Evolutionary conservation across 2,797 vertebrate genomes (phyloP).

Genomic region (Molothrus ater): DNA sequence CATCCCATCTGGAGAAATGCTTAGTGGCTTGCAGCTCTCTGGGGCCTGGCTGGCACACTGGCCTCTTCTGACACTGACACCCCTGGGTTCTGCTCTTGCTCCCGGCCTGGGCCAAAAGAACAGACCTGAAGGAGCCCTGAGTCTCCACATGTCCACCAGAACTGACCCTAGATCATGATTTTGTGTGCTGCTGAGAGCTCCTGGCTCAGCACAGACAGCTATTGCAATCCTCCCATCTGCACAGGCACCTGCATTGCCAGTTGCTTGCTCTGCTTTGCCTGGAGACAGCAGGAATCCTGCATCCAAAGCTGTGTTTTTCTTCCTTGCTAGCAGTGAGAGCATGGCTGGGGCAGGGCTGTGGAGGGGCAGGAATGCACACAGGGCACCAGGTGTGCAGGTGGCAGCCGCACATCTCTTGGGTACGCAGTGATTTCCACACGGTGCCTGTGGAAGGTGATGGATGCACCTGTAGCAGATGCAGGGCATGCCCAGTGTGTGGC

Average conservation of each 20-base stretch:
- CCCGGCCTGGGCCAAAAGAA: not conserved
- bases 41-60: fast-evolving
- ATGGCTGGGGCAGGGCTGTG: not conserved
- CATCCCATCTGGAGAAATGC: not conserved
- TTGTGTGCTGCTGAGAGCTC: not conserved
- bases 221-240: not conserved
- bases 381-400: fast-evolving
- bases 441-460: not conserved
- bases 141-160: not conserved
- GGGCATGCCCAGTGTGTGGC: not conserved
- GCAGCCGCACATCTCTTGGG: fast-evolving
- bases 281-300: not conserved
- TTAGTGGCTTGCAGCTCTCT: not conserved
- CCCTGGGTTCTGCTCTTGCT: not conserved
- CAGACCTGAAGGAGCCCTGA: not conserved
- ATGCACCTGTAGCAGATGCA: not conserved
- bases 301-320: fast-evolving
- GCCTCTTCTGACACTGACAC: not conserved
- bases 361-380: fast-evolving
- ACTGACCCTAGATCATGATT: fast-evolving
- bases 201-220: not conserved
- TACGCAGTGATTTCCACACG: fast-evolving
- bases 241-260: not conserved
- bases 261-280: not conserved
- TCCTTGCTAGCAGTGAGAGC: not conserved